These are phyloP conservation scores for Picathartes gymnocephalus DNA, from an alignment of 2,113 vertebrate genomes.

Conservation along the genomic window DNA sequence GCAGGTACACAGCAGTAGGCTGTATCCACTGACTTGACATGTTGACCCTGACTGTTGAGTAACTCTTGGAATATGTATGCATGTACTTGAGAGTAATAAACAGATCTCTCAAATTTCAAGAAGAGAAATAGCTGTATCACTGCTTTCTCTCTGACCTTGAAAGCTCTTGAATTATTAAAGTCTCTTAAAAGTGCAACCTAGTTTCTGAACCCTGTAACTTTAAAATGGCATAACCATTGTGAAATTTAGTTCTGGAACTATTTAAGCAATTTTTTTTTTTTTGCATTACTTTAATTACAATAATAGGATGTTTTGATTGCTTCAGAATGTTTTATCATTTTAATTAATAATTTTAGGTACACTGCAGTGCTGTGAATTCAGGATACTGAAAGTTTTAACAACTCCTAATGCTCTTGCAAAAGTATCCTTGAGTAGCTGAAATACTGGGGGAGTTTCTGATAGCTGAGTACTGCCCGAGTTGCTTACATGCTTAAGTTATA, in stretches of 20 bases:
- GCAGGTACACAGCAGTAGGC: not conserved
- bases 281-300: slow-evolving; percentile 19
- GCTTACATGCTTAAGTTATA: not conserved
- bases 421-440: not conserved
- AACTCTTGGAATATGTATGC: not conserved
- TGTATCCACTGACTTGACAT: not conserved
- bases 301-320: slow-evolving; percentile 9
- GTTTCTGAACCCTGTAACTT: slow-evolving; percentile 33
- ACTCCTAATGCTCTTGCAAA: not conserved
- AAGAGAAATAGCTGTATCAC: slow-evolving; percentile 11
- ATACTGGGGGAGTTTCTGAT: not conserved
- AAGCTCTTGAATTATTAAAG: slow-evolving; percentile 65
- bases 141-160: slow-evolving; percentile 60
- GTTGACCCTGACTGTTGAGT: not conserved
- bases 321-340: slow-evolving; percentile 29
- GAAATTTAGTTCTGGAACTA: slow-evolving; percentile 15
- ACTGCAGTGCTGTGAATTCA: not conserved
- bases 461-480: not conserved
- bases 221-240: slow-evolving; percentile 17
- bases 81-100: not conserved
- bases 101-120: slow-evolving; percentile 8
- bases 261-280: slow-evolving; percentile 16
- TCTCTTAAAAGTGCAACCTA: slow-evolving; percentile 43
- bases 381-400: not conserved
- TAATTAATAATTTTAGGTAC: slow-evolving; percentile 22